Percentiles rank a stretch among this genome's conserved stretches.
Conservation (phyloP, 1,140 invertebrate genomes). For the Drosophila nannoptera region DNA sequence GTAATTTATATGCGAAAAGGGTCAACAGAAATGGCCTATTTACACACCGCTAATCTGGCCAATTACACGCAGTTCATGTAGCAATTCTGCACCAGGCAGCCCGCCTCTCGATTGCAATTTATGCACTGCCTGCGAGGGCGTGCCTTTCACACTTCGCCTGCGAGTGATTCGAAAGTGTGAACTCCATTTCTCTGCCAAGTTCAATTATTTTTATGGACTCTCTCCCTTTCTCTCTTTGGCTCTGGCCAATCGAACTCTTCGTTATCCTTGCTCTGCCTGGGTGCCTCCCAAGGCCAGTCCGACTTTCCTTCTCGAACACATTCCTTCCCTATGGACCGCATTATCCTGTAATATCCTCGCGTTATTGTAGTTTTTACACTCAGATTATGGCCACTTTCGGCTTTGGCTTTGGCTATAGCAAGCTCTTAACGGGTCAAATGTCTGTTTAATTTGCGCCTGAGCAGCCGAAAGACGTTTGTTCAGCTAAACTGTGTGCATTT, state of each 20-base stretch:
- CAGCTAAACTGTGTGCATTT: slow-evolving; percentile 12
- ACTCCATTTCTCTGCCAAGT: background rate
- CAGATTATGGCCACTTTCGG: background rate
- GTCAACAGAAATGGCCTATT: background rate
- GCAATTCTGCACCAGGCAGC: background rate
- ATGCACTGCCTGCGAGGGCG: slow-evolving; percentile 1
- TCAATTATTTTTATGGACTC: background rate
- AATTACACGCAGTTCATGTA: slow-evolving; percentile 47
- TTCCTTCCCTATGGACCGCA: too few species aligned
- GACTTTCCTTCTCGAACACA: too few species aligned
- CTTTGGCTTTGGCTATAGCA: background rate
- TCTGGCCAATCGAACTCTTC: background rate
- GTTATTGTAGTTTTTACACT: background rate
- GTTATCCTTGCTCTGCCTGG: background rate
- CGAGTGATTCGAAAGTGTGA: background rate
- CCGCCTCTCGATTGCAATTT: slow-evolving; percentile 1
- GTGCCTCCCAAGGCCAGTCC: background rate
- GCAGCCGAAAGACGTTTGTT: background rate
- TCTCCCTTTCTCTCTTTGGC: background rate
- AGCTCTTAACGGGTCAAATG: background rate
- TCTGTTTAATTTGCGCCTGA: background rate
- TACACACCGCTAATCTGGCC: slow-evolving; percentile 54
- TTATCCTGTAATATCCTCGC: too few species aligned
- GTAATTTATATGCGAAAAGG: slow-evolving; percentile 49
- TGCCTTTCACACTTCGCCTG: background rate